Base-by-base conservation (phyloP, 1,140 invertebrate genomes). In the Drosophila watanabei region DNA sequence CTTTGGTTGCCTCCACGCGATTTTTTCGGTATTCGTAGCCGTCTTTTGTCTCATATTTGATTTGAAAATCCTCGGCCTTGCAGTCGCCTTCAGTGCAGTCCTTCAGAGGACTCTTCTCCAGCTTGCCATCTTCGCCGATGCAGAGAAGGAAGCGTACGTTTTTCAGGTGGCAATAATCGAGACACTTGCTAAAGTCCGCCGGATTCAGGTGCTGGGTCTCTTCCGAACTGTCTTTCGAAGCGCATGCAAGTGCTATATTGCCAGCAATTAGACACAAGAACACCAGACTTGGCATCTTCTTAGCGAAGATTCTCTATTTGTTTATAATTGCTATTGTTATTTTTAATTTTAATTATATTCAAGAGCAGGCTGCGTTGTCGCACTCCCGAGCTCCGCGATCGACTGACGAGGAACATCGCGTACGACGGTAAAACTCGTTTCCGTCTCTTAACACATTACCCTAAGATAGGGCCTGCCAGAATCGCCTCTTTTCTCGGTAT, bases 161-260 rank as follows among this genome's bases (percentile, higher is more conserved):
- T 49, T 70, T 69, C 8, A 78, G 30, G 28, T 78, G 75, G 14
- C 75, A 78, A 18, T 61, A 78, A 11, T 78, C 75, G 18, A 41
- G 39, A 14, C 75, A 78, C 32, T 41, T 61, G 28, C 35, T 49
- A 2, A 69, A 33, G 11, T 61, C 48, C 20, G 39, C 11, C 18
- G 54, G 30, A n/a, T 60, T 28, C 20, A 33, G 20, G 24, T 49
- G 35, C 4, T 56, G 52, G 4, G 14, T 58, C 56, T 62, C 48
- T 20, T 62, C 32, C 18, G 60, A 61, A 6, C 41, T 60, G 52
- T 56, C 52, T 30, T 51, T 51, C 32, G 59, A 58, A 16, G 58
- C 63, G 14, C 13, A 35, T 10, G n/a, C 39, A 41, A 62, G 58
- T 62, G 60, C 58, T 65, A 65, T 33, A 35, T 62, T 45, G 39